phyloP scores from a whole-genome alignment of 2,888 invertebrate species.

The Sarcophaga variegata region DNA sequence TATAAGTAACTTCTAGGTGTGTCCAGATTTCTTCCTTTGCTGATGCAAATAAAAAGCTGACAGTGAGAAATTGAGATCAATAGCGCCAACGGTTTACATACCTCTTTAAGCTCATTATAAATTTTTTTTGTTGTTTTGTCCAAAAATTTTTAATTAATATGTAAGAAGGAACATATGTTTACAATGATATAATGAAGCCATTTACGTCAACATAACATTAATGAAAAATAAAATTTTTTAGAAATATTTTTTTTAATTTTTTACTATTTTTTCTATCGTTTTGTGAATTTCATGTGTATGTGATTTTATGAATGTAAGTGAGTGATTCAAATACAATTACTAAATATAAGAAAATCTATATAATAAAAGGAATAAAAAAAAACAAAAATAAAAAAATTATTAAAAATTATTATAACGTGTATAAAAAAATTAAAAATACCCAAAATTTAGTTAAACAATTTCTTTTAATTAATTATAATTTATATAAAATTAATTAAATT shows the following conservation, averaged over 20 bases:
- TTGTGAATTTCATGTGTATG: constrained; percentile 2
- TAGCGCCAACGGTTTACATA: too few species aligned
- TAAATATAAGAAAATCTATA: not conserved
- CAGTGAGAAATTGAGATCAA: too few species aligned
- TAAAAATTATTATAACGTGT: not conserved
- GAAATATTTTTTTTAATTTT: not conserved
- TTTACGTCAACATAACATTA: not conserved
- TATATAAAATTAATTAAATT: not conserved
- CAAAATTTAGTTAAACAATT: too few species aligned
- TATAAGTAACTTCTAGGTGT: too few species aligned
- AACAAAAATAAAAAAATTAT: constrained; percentile 4
- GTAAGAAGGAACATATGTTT: too few species aligned
- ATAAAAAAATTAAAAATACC: too few species aligned
- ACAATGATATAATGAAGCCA: not conserved
- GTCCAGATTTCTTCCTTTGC: too few species aligned
- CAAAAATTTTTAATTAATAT: too few species aligned
- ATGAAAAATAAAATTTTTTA: not conserved
- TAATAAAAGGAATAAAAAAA: not conserved
- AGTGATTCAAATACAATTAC: constrained; percentile 30
- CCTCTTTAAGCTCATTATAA: too few species aligned
- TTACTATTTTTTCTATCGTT: not conserved
- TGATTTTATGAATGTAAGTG: constrained; percentile 28
- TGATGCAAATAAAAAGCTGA: too few species aligned
- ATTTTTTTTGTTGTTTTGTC: too few species aligned
- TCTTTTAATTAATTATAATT: too few species aligned